Base-by-base conservation (phyloP, 2,888 invertebrate genomes). In the Tipula confusa region DNA sequence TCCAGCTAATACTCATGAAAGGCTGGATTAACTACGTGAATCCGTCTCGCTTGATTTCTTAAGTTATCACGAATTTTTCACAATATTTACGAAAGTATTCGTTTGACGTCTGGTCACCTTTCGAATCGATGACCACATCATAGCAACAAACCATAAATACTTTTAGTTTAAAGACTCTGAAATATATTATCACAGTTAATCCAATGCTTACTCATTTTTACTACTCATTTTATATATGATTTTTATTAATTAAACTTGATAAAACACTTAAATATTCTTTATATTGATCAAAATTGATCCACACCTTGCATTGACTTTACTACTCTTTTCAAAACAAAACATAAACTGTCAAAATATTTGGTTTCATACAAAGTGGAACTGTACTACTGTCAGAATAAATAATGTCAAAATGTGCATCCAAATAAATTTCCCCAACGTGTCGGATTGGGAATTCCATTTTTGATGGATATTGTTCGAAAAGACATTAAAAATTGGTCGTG, bases 181-280 rank as follows among this genome's bases (percentile, higher is more conserved):
- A 9, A 80, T 29, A 28, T 18, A 82, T 6, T 0, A 29, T 24
- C 64, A 64, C 24, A 64, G 7, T 7, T 9, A 0, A 2, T 29
- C 29, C 29, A 6, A 1, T 29, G 48, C 83, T 83, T 83, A 83
- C 83, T 83, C 83, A 29, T 43, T 43, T 83, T 83, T 83, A 11
- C 2, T 6, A 24, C 48, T 83, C 83, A 83, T 83, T 13, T n/a
- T 82, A 4, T 36, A 33, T 33, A 18, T 36, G 36, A 15, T 81
- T 11, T 15, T 81, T 15, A 18, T 15, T 43, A 6, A 24, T 64
- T 64, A 64, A 24, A 64, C 5, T 24, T 15, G 9, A 64, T 24
- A 9, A 24, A 24, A 9, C 64, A 64, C 18, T 64, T 64, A 24
- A 64, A 24, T 24, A 64, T 64, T 24, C 24, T 3, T 64, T 64